phyloP scores from a whole-genome alignment of 2,888 invertebrate genomes.

The Cephalotes varians region DNA sequence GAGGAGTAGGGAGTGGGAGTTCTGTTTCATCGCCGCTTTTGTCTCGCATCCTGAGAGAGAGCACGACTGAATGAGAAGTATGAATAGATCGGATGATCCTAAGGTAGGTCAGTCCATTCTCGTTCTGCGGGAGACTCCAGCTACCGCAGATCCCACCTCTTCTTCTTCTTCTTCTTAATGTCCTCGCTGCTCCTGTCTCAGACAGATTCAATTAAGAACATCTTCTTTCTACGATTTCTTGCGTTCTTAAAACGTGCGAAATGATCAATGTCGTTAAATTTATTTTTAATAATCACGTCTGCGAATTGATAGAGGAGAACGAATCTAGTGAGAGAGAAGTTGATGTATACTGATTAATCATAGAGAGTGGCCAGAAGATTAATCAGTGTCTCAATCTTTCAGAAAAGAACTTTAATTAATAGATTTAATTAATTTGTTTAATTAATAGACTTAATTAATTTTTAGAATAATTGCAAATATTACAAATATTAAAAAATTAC shows the following conservation, averaged over 20 bases:
- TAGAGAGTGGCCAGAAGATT: neutral
- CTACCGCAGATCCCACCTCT: conserved; percentile 72
- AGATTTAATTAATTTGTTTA: too few species aligned
- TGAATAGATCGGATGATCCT: conserved; percentile 86
- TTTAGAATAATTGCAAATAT: neutral
- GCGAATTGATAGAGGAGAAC: neutral
- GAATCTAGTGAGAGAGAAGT: neutral
- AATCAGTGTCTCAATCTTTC: neutral
- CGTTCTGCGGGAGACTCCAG: conserved; percentile 75
- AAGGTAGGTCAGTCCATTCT: conserved; percentile 84
- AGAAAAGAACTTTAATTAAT: neutral
- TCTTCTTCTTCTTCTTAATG: conserved; percentile 63
- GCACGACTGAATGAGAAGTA: conserved; percentile 79
- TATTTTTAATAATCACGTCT: neutral
- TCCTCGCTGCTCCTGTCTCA: conserved; percentile 54
- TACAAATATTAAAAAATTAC: too few species aligned
- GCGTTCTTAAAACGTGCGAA: conserved; percentile 2
- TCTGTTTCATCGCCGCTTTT: conserved; percentile 85
- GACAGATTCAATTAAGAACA: conserved; percentile 74
- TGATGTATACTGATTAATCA: neutral
- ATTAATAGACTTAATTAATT: neutral
- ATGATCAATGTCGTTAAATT: neutral
- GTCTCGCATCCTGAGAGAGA: conserved; percentile 86
- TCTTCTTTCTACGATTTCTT: conserved; percentile 39
- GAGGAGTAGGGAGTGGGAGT: conserved; percentile 76